Base-by-base conservation (phyloP, 2,113 vertebrate genomes). In the Ceyx melanurus region DNA sequence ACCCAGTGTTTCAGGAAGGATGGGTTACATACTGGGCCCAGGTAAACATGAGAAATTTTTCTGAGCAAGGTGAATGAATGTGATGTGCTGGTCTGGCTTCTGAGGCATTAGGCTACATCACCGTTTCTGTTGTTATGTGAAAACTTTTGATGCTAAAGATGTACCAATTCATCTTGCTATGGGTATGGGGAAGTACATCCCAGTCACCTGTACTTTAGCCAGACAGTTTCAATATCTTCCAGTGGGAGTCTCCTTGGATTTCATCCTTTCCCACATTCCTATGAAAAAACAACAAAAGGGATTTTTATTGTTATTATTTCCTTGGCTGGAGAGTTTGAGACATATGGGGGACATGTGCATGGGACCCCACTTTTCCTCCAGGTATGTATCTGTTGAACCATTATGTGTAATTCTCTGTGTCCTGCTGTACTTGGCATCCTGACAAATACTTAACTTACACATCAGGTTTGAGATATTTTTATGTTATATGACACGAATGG, bases 401-500 rank as follows among this genome's bases (percentile, higher is more conserved):
- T 61, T 82, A 19, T 5, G 10, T 76, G 42, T 42, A 11, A 21
- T 40, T 76, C 22, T 60, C 1, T 23, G 20, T 65, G 57, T 81
- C 54, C 40, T 88, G 22, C 51, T 2, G 0, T 43, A 74, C 60
- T 74, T 89, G 81, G 58, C 88, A 70, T 56, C 50, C 80, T 72
- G 73, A 91, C 58, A 92, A 91, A 75, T 33, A 58, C 12, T 67
- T 89, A 10, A 54, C 62, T 89, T 48, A 66, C 28, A 21, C 18
- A 51, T 84, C 79, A 87, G 37, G 37, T 87, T 90, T 62, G 45
- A 82, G 70, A 68, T 54, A 33, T 78, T 93, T 92, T 88, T 46
- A 33, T 45, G 40, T 72, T 77, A 5, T 14, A 15, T 60, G 53
- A 80, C 23, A 88, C 9, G 23, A 93, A 92, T 71, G 33, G 64